A percentile compares a stretch with the other conserved stretches of the same genome.
phyloP scores from a whole-genome alignment of 2,113 vertebrate species.

The Herpailurus yagouaroundi region DNA sequence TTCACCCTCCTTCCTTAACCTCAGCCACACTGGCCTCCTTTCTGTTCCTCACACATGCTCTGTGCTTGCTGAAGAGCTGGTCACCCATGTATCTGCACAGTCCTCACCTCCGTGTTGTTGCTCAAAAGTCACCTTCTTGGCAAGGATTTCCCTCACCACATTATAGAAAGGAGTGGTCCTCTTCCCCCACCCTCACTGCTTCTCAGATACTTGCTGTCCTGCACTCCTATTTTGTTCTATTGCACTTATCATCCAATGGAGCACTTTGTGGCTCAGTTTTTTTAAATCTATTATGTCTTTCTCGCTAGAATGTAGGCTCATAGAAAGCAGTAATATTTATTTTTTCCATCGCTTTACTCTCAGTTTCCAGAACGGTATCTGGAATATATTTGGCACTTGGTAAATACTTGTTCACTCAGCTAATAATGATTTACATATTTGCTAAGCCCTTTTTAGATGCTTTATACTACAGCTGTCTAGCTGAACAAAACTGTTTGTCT shows the following conservation, averaged over 20 bases:
- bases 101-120: not conserved
- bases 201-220: not conserved
- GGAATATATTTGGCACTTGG: not conserved
- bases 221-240: not conserved
- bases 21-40: not conserved
- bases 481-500: not conserved
- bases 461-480: not conserved
- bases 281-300: not conserved
- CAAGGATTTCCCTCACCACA: not conserved
- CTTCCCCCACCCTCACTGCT: not conserved
- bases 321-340: not conserved
- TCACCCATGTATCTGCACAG: accelerated
- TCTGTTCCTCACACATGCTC: not conserved
- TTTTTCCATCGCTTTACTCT: not conserved
- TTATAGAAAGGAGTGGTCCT: not conserved
- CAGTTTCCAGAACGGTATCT: not conserved
- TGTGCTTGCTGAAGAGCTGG: not conserved
- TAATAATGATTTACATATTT: not conserved
- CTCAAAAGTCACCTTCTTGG: not conserved
- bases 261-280: not conserved
- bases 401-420: not conserved
- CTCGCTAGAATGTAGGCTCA: not conserved
- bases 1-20: not conserved
- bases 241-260: not conserved
- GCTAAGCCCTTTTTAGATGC: not conserved